Evolutionary conservation across 2,797 vertebrate species (phyloP).

Genomic region (Bradypus variegatus): DNA sequence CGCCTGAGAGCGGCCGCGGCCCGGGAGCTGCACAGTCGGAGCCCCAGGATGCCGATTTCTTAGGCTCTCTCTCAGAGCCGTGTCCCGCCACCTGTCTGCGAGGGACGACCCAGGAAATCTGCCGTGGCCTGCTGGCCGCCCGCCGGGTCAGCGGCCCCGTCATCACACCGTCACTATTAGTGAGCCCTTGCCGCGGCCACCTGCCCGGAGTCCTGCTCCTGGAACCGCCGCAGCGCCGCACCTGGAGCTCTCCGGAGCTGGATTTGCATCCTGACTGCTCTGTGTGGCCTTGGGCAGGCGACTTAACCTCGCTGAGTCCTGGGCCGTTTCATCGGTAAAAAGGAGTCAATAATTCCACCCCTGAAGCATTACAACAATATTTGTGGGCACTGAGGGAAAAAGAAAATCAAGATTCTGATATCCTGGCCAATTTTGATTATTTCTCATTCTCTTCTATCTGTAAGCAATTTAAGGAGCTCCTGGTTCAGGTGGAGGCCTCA

Average conservation of each 20-base stretch:
- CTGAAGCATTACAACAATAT: neutral
- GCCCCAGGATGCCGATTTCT: conserved; percentile 29
- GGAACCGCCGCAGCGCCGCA: neutral
- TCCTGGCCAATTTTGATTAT: neutral
- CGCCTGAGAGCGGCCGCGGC: neutral
- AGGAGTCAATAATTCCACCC: neutral
- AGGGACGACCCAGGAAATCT: neutral
- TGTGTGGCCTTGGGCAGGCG: neutral
- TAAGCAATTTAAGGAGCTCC: neutral
- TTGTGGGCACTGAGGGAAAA: neutral
- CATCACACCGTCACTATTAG: conserved; percentile 47
- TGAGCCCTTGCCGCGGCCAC: neutral
- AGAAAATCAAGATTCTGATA: neutral
- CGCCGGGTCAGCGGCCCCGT: neutral
- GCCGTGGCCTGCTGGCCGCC: neutral
- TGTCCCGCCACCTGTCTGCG: neutral
- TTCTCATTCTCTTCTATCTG: neutral
- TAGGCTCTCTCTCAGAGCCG: neutral
- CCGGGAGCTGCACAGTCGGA: conserved; percentile 39
- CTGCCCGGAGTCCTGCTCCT: neutral
- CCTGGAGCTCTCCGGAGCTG: neutral
- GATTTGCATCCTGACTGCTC: neutral
- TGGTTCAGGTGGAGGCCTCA: neutral
- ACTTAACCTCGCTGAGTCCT: neutral
- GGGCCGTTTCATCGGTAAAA: neutral